These are phyloP conservation scores for Epicampocera succincta DNA, from an alignment of 2,888 invertebrate genomes.

Conservation along the genomic window DNA sequence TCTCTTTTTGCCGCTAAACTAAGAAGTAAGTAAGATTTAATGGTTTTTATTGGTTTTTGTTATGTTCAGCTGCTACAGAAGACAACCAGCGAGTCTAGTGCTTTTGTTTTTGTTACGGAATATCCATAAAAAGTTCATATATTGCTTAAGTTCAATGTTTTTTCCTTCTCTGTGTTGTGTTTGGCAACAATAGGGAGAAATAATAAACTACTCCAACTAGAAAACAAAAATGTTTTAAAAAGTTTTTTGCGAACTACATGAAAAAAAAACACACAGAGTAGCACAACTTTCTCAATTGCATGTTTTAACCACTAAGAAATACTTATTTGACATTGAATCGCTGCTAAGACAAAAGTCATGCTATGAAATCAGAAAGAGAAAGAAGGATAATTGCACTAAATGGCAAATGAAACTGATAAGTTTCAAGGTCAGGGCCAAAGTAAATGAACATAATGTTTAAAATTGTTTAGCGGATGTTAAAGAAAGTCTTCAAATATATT, in stretches of 20 bases:
- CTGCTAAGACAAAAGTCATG: conserved; percentile 22
- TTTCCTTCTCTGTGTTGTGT: not conserved
- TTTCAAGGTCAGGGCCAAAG: not conserved
- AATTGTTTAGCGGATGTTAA: not conserved
- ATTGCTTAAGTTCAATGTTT: conserved; percentile 2
- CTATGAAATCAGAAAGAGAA: not conserved
- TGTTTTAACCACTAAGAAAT: conserved; percentile 43
- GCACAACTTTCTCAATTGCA: conserved; percentile 24
- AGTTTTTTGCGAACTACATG: not conserved
- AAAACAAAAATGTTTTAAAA: conserved; percentile 8
- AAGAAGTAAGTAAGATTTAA: conserved; percentile 1
- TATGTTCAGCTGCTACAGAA: conserved; percentile 1
- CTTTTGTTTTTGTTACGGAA: not conserved
- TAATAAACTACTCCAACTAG: not conserved
- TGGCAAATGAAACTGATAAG: not conserved
- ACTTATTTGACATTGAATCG: conserved; percentile 33
- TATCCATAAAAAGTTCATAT: conserved; percentile 26
- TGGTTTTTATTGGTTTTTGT: conserved; percentile 36
- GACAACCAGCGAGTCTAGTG: conserved; percentile 3
- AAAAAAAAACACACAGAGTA: not conserved
- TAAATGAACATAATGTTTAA: not conserved
- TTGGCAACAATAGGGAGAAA: not conserved
- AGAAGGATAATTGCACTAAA: not conserved
- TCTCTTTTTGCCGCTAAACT: too few species aligned
- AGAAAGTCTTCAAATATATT: not conserved